Evolutionary conservation across 1,140 invertebrate species (phyloP).

Genomic region (Camponotus floridanus): DNA sequence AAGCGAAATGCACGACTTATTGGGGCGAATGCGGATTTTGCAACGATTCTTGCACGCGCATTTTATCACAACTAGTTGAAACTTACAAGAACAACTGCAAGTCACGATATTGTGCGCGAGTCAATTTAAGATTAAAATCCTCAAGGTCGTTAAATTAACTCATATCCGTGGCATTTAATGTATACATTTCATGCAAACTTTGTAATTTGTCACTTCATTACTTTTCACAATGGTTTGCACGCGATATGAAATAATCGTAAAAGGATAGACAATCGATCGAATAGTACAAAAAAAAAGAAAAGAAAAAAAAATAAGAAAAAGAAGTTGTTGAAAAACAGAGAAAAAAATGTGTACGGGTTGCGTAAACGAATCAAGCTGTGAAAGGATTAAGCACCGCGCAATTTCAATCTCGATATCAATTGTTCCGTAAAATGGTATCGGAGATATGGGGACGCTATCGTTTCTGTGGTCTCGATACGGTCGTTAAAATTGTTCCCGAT

Average conservation of each 20-base stretch:
- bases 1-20: conserved; percentile 54
- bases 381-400: conserved; percentile 20
- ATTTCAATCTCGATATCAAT: conserved; percentile 51
- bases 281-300: background rate
- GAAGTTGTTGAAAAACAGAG: background rate
- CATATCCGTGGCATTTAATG: conserved; percentile 9
- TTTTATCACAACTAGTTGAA: background rate
- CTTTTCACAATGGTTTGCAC: background rate
- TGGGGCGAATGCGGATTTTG: conserved; percentile 50
- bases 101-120: conserved; percentile 16
- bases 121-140: conserved; percentile 39
- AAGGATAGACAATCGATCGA: background rate
- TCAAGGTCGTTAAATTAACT: conserved; percentile 32
- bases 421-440: conserved; percentile 22
- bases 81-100: background rate
- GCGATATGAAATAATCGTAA: background rate
- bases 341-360: background rate
- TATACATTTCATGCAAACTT: background rate
- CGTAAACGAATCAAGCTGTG: conserved; percentile 1
- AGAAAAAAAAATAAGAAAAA: background rate
- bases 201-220: background rate
- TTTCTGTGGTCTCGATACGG: conserved; percentile 17
- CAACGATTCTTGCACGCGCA: background rate
- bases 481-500: background rate
- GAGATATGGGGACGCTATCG: background rate